These are phyloP conservation scores for Epiblema foenella DNA, from an alignment of 2,888 invertebrate species.

Conservation along the genomic window DNA sequence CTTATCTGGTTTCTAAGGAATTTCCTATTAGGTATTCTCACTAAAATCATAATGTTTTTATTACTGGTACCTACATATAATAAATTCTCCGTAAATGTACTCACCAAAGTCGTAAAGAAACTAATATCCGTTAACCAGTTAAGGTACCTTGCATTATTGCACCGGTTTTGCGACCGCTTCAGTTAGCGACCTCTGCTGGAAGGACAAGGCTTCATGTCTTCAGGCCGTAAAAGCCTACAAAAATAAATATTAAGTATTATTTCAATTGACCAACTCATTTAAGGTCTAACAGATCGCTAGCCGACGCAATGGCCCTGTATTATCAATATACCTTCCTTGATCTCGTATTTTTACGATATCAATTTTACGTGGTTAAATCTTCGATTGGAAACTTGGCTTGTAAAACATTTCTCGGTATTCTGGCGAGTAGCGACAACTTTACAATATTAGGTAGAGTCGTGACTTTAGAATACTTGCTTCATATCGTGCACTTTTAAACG, in stretches of 20 bases:
- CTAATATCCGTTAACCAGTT: neutral
- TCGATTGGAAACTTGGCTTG: neutral
- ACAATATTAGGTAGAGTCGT: conserved; percentile 57
- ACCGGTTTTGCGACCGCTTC: no score
- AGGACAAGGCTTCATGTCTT: no score
- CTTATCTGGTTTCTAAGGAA: neutral
- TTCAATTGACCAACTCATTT: no score
- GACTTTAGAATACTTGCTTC: conserved; percentile 55
- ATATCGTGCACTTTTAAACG: conserved; percentile 70
- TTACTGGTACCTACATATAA: neutral
- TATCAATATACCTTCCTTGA: neutral
- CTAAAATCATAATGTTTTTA: neutral
- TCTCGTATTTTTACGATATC: neutral
- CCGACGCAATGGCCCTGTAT: no score
- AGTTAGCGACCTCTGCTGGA: no score
- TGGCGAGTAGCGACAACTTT: neutral
- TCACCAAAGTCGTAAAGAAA: neutral
- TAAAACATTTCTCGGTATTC: conserved; percentile 6
- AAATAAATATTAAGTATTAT: no score
- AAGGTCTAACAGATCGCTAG: no score
- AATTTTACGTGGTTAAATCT: neutral
- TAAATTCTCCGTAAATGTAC: neutral
- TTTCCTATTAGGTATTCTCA: neutral
- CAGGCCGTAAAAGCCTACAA: no score
- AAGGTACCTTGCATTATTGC: neutral